Base-by-base conservation (phyloP, 2,888 invertebrate species). In the Argynnis bischoffii region DNA sequence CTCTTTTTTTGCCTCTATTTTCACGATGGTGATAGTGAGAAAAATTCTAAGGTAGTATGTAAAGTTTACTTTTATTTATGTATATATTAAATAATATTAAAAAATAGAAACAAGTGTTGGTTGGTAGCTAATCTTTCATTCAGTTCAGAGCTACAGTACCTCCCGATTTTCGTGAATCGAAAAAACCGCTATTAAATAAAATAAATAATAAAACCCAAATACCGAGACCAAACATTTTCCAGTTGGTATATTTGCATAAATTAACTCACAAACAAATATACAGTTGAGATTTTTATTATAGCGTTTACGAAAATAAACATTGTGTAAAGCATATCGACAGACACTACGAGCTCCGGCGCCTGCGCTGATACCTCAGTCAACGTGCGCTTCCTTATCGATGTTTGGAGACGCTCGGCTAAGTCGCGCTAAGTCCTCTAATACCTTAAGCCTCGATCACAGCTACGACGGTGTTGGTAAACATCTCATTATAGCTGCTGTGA, bases 401-500 rank as follows among this genome's bases (percentile, higher is more conserved):
- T 73, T 74, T 69, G 71, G 66, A 60, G 60, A 60, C n/a, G 15
- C 48, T 14, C 16, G 6, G n/a, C n/a, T n/a, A n/a, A n/a, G n/a
- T n/a, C n/a, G n/a, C n/a, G 31, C 13, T 41, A 31, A 46, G 57
- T 41, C 16, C 46, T 46, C 41, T 69, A 53, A 65, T 60, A 53
- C 57, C 63, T 66, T 75, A 78, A 78, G 72, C 74, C 73, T 53
- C 68, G 73, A 72, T 71, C 69, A 69, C 47, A 48, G 63, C 63
- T 65, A 74, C 76, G 67, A n/a, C 18, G 71, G 71, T 74, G 70
- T 77, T 73, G 72, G 77, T 79, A 78, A 79, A 81, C 74, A 77
- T 47, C 64, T 70, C 74, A 78, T 78, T 78, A 77, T 79, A 78
- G 79, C 75, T 73, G 70, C 76, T 77, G 74, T 83, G 81, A 83